Base-by-base conservation (phyloP, 2,797 vertebrate genomes). In the Macropodus opercularis region DNA sequence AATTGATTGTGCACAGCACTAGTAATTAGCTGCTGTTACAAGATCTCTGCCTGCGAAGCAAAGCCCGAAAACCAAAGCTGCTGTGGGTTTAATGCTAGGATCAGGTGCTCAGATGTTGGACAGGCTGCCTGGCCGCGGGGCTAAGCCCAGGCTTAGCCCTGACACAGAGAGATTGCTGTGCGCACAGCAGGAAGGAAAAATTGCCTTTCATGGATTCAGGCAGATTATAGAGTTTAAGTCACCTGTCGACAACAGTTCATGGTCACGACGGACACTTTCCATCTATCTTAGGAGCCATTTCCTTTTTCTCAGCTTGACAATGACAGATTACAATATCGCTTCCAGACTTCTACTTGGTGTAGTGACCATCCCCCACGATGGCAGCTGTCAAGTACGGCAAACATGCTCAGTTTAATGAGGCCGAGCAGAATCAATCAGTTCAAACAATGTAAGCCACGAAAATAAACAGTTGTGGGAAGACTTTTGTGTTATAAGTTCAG, bases 201-300 rank as follows among this genome's bases (percentile, higher is more conserved):
- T 65, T 63, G 69, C 75, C 84, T 81, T 77, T 79, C 64, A 62
- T 73, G 75, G 80, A 76, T 85, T 83, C 60, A 40, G 56, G 50
- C 64, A 83, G 82, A 90, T 90, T 85, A 82, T 79, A 80, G 77
- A 84, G 77, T 82, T 86, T 85, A 91, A 90, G 85, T 91, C 88
- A 89, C 79, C 85, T 80, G 82, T 87, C 88, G 81, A 76, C 85
- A 80, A 76, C 72, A 87, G 85, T 89, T 91, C 84, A 86, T 85
- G 84, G 85, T 85, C 78, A 56, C 66, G 21, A 67, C 62, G 67
- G 76, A 84, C 80, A 77, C 86, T 74, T 89, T 82, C 76, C 81
- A 86, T 89, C 80, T 77, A 84, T 87, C 79, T 85, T 75, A 76
- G 72, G 63, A 80, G 72, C 68, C 58, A 47, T 87, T 87, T 89